A percentile compares a stretch with the other conserved stretches of the same genome.
These are phyloP conservation scores for Bucco capensis DNA, from an alignment of 2,113 vertebrate genomes.

Conservation along the genomic window DNA sequence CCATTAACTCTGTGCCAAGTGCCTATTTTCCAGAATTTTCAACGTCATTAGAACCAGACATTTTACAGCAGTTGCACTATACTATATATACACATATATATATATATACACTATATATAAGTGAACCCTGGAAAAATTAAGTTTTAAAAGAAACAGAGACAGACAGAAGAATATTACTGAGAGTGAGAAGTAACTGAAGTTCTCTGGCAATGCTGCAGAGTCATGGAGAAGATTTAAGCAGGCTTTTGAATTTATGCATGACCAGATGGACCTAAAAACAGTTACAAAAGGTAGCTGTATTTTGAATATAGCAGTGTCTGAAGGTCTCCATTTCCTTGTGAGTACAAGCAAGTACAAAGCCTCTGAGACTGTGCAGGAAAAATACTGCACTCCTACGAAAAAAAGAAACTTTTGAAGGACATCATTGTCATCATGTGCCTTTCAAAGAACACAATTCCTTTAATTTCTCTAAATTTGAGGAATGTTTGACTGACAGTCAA, in stretches of 20 bases:
- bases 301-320: neutral
- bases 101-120: too few relatives aligned
- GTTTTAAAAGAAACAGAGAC: neutral
- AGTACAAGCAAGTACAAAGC: neutral
- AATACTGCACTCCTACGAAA: neutral
- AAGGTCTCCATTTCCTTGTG: neutral
- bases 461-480: neutral
- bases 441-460: constrained; percentile 2
- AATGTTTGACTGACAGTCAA: constrained; percentile 23
- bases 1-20: too few relatives aligned
- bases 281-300: neutral
- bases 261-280: neutral
- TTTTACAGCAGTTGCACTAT: neutral
- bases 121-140: neutral
- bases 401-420: constrained; percentile 3
- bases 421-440: neutral
- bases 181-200: neutral
- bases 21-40: too few relatives aligned
- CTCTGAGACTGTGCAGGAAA: neutral
- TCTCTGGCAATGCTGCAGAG: neutral
- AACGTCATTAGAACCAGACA: neutral
- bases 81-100: too few relatives aligned
- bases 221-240: neutral
- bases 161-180: neutral
- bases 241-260: neutral